Base-by-base conservation (phyloP, 2,888 invertebrate species). In the Drosophila quasianomalipes region DNA sequence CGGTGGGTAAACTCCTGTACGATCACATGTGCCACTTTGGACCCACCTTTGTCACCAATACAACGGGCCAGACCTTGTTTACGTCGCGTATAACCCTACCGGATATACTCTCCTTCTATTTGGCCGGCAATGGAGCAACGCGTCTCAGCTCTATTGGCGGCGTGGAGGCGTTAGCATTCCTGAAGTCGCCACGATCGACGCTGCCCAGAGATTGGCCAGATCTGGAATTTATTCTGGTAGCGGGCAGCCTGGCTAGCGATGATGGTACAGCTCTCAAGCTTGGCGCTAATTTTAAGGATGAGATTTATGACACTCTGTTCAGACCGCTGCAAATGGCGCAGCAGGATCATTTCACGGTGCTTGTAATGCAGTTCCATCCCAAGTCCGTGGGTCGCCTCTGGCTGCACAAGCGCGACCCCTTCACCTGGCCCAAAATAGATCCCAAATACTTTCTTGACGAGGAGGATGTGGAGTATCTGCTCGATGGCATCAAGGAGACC, bases 281-380 rank as follows among this genome's bases (percentile, higher is more conserved):
- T 91, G 94, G 95, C 7, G 94, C 96, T 92, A 94, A 95, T 79
- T 92, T 96, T 52, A 93, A 94, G n/a, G 94, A 95, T 10, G 92
- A 94, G 22, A 92, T 95, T 22, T 95, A 95, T 84, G 88, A 95
- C 26, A 92, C 91, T 47, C 94, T 95, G 16, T 96, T 94, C 91
- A 94, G 94, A 60, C 93, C 94, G 0, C 89, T 96, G 26, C 92
- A 92, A 26, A 92, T 26, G n/a, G 95, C 3, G 26, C 58, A 85
- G 93, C 81, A 82, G 63, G 96, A 94, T 94, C 95, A 94, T 22
- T 96, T 95, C 94, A 95, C 94, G 51, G 93, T 95, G 19, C 94
- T 96, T 64, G 95, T 96, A 0, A 96, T 97, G 94, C 93, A 97
- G 37, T 94, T 97, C 58, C 95, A 96, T 90, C 97, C 97, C 0